These are phyloP conservation scores for Cyprinus carpio DNA, from an alignment of 2,113 vertebrate species.

Conservation along the genomic window DNA sequence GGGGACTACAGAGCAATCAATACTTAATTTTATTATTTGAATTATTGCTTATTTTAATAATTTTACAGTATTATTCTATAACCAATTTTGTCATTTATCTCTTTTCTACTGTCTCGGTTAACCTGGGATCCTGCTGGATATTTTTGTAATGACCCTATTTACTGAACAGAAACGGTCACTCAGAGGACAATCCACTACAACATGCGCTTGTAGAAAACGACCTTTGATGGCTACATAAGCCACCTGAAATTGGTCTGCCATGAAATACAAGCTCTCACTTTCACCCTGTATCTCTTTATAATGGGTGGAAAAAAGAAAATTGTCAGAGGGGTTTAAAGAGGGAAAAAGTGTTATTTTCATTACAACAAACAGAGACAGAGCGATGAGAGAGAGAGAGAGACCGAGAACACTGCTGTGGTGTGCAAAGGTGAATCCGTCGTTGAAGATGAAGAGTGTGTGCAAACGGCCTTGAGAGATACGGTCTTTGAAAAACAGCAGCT, in stretches of 20 bases:
- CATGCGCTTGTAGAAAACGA: conserved; percentile 9
- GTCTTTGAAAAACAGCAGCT: conserved; percentile 30
- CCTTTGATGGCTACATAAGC: conserved; percentile 47
- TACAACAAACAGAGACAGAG: conserved; percentile 11
- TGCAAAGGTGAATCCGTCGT: conserved; percentile 27
- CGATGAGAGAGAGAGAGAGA: neutral
- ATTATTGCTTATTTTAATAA: neutral
- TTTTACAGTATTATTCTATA: neutral
- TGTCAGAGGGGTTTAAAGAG: neutral
- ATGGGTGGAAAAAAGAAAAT: conserved; percentile 11
- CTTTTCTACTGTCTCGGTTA: neutral
- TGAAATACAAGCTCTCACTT: conserved; percentile 40
- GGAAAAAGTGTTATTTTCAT: conserved; percentile 36
- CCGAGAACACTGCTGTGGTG: conserved; percentile 5
- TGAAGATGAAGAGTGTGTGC: conserved; percentile 16
- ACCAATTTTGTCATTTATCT: neutral
- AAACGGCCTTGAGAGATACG: conserved; percentile 27
- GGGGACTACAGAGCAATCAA: neutral
- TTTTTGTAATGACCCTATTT: conserved; percentile 46
- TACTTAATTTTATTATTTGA: neutral
- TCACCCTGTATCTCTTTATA: conserved; percentile 31
- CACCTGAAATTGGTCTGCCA: conserved; percentile 45
- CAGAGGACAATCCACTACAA: conserved; percentile 36
- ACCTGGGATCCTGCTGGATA: conserved; percentile 38
- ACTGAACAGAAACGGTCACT: conserved; percentile 31